Evolutionary conservation across 2,113 vertebrate species (phyloP).

Genomic region (Ondatra zibethicus): DNA sequence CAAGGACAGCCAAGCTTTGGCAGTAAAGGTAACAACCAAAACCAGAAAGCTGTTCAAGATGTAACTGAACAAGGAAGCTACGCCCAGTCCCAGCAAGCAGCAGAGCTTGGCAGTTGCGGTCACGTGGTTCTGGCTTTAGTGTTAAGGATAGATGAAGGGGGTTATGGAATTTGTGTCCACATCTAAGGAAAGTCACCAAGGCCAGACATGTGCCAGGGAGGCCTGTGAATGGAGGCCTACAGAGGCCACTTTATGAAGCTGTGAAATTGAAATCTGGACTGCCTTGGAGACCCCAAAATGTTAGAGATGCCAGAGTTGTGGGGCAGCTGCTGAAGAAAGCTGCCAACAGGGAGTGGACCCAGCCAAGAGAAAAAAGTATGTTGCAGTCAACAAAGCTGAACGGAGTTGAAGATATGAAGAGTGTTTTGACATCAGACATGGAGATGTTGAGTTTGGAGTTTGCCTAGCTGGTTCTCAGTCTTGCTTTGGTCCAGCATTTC

Average conservation of each 20-base stretch:
- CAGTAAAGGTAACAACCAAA: background rate
- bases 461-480: background rate
- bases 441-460: too few relatives aligned
- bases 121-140: background rate
- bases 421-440: too few relatives aligned
- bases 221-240: background rate
- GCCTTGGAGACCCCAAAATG: background rate
- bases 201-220: background rate
- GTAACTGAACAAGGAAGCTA: background rate
- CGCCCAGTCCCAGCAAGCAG: background rate
- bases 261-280: background rate
- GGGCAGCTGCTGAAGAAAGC: background rate
- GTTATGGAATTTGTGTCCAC: background rate
- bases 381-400: background rate
- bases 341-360: background rate
- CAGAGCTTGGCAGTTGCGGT: background rate
- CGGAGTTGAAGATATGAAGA: background rate
- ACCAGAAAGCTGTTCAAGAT: background rate
- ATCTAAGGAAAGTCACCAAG: background rate
- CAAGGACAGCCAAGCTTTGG: background rate
- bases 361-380: background rate
- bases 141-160: background rate
- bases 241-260: background rate
- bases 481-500: background rate
- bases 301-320: background rate